Evolutionary conservation across 2,888 invertebrate genomes (phyloP).

Genomic region (Acanthosepion lycidas): DNA sequence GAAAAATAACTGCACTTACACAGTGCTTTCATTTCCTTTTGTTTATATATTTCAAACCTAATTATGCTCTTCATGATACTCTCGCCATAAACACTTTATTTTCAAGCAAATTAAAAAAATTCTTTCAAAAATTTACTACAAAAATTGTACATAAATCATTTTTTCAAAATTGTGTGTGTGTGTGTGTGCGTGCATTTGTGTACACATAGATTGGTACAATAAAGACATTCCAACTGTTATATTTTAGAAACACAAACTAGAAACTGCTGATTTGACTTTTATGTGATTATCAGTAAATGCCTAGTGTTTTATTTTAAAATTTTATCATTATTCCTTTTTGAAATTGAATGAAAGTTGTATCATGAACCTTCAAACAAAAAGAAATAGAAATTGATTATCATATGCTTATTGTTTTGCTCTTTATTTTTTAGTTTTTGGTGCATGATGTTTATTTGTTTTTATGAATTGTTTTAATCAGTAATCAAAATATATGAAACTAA

Average conservation of each 20-base stretch:
- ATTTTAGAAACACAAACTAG: background rate
- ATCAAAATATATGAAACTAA: too few relatives aligned
- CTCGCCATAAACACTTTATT: background rate
- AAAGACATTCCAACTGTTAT: background rate
- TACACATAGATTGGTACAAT: background rate
- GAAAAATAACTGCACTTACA: background rate
- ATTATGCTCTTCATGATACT: background rate
- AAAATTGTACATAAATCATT: background rate
- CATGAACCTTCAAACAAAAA: background rate
- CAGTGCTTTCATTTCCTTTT: background rate
- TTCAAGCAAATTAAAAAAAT: background rate
- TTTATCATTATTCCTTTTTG: background rate
- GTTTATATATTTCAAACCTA: background rate
- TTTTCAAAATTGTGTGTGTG: background rate
- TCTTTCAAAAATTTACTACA: background rate
- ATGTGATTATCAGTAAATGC: too few relatives aligned
- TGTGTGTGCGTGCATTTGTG: background rate
- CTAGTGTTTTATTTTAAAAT: background rate
- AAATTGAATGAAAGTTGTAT: background rate
- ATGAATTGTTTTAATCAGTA: too few relatives aligned
- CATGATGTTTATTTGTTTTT: too few relatives aligned
- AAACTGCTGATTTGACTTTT: background rate
- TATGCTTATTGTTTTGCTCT: background rate
- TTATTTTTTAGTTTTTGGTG: too few relatives aligned
- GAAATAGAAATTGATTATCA: slow-evolving; percentile 15